Conservation (phyloP, 2,797 vertebrate genomes). For the Erethizon dorsatum region DNA sequence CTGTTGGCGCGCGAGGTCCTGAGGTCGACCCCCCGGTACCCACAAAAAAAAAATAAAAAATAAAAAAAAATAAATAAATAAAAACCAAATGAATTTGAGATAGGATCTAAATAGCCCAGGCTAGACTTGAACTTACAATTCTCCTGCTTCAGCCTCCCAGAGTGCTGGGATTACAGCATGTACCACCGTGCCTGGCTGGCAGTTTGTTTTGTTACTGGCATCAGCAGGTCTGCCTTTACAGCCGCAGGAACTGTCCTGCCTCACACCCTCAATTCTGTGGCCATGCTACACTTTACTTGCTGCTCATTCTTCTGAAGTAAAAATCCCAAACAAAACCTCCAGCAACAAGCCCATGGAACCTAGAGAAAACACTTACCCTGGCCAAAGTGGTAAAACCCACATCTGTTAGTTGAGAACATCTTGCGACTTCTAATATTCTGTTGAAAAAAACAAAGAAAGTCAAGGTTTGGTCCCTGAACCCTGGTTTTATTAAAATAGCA, state of each 20-base stretch:
- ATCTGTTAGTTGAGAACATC: conserved; percentile 98
- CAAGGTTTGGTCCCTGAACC: conserved; percentile 60
- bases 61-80: too few relatives aligned
- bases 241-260: not conserved
- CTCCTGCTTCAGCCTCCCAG: not conserved
- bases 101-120: not conserved
- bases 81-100: not conserved
- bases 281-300: not conserved
- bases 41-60: too few relatives aligned
- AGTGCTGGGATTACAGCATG: not conserved
- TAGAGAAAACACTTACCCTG: conserved; percentile 92
- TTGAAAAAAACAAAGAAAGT: conserved; percentile 77
- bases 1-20: too few relatives aligned
- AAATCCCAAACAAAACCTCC: not conserved
- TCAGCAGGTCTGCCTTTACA: not conserved
- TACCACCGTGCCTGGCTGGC: not conserved
- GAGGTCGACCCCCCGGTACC: too few relatives aligned
- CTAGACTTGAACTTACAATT: not conserved
- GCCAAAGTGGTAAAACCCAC: conserved; percentile 98
- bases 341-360: not conserved
- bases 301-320: conserved; percentile 55
- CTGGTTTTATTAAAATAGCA: conserved; percentile 59
- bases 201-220: not conserved
- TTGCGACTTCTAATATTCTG: conserved; percentile 98
- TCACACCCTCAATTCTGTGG: not conserved